Conservation (phyloP, 2,113 vertebrate species). For the Merops nubicus region DNA sequence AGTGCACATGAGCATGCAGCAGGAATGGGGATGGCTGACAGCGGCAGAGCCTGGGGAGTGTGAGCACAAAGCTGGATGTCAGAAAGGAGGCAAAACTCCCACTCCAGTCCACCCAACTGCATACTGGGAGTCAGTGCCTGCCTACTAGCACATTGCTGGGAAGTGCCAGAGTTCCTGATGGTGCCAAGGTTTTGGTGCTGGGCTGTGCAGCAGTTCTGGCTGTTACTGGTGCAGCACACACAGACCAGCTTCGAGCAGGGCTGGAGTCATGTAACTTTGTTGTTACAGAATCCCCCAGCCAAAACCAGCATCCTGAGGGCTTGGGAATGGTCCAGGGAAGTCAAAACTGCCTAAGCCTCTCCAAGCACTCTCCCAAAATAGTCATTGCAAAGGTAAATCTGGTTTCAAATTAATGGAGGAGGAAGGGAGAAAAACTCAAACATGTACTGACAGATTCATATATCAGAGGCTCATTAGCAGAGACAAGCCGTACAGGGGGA, state of each 20-base stretch:
- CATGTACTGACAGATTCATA: accelerated
- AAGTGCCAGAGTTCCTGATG: not conserved
- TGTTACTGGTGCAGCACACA: not conserved
- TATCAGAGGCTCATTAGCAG: not conserved
- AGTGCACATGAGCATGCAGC: accelerated
- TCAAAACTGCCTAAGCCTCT: not conserved
- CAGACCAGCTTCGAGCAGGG: not conserved
- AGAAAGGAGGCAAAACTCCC: not conserved
- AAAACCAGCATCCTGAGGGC: not conserved
- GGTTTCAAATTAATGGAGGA: not conserved
- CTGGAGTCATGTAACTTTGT: accelerated
- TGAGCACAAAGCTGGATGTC: not conserved
- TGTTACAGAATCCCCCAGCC: not conserved
- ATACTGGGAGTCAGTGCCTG: not conserved
- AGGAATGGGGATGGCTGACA: not conserved
- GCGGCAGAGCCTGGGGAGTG: not conserved
- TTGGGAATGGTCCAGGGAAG: not conserved
- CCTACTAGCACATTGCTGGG: not conserved
- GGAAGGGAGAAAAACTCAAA: not conserved
- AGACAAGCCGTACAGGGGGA: not conserved
- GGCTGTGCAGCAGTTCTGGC: not conserved
- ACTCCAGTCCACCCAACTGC: not conserved
- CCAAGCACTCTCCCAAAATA: not conserved
- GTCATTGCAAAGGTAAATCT: not conserved
- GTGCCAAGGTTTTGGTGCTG: not conserved